Evolutionary conservation across 2,888 invertebrate genomes (phyloP), one percentile per base, ranked within the genome.

Genomic region (Apamea crenata): DNA sequence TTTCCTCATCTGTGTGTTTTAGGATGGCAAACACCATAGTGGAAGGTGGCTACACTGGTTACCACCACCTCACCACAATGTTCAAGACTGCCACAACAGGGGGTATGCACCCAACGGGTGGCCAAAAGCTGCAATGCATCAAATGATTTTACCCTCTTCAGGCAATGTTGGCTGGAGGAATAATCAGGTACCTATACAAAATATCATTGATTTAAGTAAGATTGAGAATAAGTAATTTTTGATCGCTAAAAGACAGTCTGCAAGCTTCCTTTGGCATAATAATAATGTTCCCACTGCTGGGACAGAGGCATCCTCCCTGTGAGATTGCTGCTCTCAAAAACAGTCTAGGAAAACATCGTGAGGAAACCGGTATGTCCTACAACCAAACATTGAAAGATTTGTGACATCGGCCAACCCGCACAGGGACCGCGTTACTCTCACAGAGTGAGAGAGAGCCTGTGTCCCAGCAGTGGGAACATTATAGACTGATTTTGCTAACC

Each of bases 171-270:
- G 21, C 0, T 77, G 74, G 74, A 40, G 63, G 5, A 29, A 36
- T 18, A 74, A 40, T 25, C 77, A 77, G 77, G 77, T 76, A 63
- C 32, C 21, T 32, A 10, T 63, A 21, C 63, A 8, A 32, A 63
- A 21, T 32, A 63, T 63, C 8, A 18, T 59, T 25, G 0, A 56
- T 63, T 29, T 7, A 8, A 18, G 3, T 2, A 59, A 59, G 25
- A 2, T 1, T 16, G 1, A 8, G 8, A 67, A 40, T 16, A n/a
- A 25, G 3, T 7, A 32, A 32, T 32, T 32, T 32, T 32, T 32
- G 32, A 32, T 32, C 32, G 32, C 2, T n/a, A n/a, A n/a, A 14
- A 59, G 59, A 29, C n/a, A 59, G 29, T 0, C 12, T 5, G 1
- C 59, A 59, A 36, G 32, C 32, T 36, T 12, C 21, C 6, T 32